Evolutionary conservation across 2,113 vertebrate genomes (phyloP).

Genomic region (Amphiprion percula): DNA sequence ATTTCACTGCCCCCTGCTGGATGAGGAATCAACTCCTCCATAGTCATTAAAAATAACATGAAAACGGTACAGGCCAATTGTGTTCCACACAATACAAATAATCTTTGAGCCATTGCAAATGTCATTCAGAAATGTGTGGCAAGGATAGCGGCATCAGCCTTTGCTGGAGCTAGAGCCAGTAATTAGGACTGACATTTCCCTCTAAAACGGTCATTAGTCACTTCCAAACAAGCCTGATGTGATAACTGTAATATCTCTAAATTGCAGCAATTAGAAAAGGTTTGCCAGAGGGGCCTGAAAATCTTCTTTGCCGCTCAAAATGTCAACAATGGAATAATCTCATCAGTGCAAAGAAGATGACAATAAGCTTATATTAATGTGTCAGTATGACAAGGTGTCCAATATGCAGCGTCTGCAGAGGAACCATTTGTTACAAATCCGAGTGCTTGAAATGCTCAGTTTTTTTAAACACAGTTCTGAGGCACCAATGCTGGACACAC

Average conservation of each 20-base stretch:
- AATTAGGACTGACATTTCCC: slow-evolving; percentile 83
- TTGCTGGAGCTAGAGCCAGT: slow-evolving; percentile 41
- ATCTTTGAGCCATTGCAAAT: slow-evolving; percentile 63
- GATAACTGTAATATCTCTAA: slow-evolving; percentile 77
- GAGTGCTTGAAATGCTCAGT: background rate
- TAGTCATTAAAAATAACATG: slow-evolving; percentile 5
- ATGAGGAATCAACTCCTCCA: background rate
- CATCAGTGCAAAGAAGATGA: slow-evolving; percentile 46
- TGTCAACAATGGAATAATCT: slow-evolving; percentile 71
- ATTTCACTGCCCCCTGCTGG: slow-evolving; percentile 72
- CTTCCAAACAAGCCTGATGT: slow-evolving; percentile 55
- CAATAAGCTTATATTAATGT: slow-evolving; percentile 56
- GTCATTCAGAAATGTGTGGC: slow-evolving; percentile 48
- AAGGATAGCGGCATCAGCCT: slow-evolving; percentile 21
- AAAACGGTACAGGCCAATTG: slow-evolving; percentile 41
- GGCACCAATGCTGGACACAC: fast-evolving
- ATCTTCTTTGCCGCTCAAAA: slow-evolving; percentile 61
- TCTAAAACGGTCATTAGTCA: slow-evolving; percentile 67
- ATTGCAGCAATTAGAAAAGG: slow-evolving; percentile 80
- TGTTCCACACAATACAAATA: slow-evolving; percentile 44
- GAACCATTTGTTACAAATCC: background rate
- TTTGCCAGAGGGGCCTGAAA: slow-evolving; percentile 54
- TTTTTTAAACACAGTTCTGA: background rate
- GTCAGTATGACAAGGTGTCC: slow-evolving; percentile 46
- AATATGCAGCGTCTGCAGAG: background rate